phyloP scores from a whole-genome alignment of 2,888 invertebrate species.

The Epistrophella euchroma region DNA sequence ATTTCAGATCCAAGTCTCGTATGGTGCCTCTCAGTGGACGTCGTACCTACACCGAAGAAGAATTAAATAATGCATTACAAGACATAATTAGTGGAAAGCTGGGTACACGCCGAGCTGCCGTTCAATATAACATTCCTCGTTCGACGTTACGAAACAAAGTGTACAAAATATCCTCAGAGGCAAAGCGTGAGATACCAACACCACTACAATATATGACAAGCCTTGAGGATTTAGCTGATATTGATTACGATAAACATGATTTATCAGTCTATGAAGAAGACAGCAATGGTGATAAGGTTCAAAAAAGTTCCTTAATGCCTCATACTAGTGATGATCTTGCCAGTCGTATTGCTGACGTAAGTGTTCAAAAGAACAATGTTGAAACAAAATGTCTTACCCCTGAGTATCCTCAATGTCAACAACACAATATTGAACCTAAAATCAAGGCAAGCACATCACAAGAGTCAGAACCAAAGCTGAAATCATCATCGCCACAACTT shows the following conservation, averaged over 20 bases:
- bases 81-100: constrained; percentile 97
- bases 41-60: constrained; percentile 97
- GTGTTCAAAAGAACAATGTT: constrained; percentile 78
- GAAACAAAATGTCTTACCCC: constrained; percentile 79
- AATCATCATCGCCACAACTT: constrained; percentile 57
- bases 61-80: constrained; percentile 95
- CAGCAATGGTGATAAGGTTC: constrained; percentile 85
- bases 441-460: constrained; percentile 45
- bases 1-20: constrained; percentile 88
- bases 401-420: constrained; percentile 47
- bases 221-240: constrained; percentile 77
- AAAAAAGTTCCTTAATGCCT: constrained; percentile 78
- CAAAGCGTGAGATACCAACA: constrained; percentile 87
- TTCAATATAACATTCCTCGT: constrained; percentile 97
- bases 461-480: constrained; percentile 48
- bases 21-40: constrained; percentile 88
- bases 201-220: constrained; percentile 75
- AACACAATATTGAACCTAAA: constrained; percentile 6
- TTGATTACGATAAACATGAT: constrained; percentile 84
- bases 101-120: constrained; percentile 96
- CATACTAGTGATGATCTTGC: constrained; percentile 76
- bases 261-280: constrained; percentile 83
- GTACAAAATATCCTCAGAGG: constrained; percentile 90
- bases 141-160: constrained; percentile 98
- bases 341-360: constrained; percentile 78